Conservation (phyloP, 2,888 invertebrate species). For the Polia nebulosa region DNA sequence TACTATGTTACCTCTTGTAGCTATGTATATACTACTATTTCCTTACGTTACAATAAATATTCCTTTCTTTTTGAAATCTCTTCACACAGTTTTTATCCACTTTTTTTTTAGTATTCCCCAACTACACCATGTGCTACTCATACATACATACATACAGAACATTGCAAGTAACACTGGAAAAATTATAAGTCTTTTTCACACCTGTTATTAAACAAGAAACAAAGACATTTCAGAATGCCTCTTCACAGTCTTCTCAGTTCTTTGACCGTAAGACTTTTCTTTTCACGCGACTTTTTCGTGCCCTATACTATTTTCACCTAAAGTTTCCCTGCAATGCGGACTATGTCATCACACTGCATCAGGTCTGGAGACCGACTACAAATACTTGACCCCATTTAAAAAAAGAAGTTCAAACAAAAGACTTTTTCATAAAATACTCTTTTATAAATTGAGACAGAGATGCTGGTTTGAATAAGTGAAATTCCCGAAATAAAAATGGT, state of each 20-base stretch:
- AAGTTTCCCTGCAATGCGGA: slow-evolving; percentile 55
- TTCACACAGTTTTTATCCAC: no score
- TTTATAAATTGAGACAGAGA: background rate
- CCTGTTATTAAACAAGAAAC: background rate
- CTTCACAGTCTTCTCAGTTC: background rate
- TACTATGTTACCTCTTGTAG: no score
- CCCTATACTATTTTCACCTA: slow-evolving; percentile 27
- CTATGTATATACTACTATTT: no score
- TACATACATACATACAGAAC: background rate
- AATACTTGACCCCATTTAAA: slow-evolving; percentile 47
- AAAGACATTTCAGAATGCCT: background rate
- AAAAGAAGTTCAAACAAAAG: slow-evolving; percentile 16
- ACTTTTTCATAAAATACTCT: slow-evolving; percentile 1
- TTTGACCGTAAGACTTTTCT: slow-evolving; percentile 12
- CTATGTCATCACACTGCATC: slow-evolving; percentile 57
- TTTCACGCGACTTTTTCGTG: background rate
- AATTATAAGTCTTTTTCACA: no score
- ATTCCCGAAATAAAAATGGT: background rate
- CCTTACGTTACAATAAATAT: no score
- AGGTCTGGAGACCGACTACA: slow-evolving; percentile 22
- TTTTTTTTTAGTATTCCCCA: background rate
- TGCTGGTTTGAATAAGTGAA: background rate
- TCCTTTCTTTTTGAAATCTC: no score
- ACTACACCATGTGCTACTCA: background rate
- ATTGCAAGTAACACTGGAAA: background rate